Evolutionary conservation across 2,888 invertebrate species (phyloP).

Genomic region (Lucinisca nassula): DNA sequence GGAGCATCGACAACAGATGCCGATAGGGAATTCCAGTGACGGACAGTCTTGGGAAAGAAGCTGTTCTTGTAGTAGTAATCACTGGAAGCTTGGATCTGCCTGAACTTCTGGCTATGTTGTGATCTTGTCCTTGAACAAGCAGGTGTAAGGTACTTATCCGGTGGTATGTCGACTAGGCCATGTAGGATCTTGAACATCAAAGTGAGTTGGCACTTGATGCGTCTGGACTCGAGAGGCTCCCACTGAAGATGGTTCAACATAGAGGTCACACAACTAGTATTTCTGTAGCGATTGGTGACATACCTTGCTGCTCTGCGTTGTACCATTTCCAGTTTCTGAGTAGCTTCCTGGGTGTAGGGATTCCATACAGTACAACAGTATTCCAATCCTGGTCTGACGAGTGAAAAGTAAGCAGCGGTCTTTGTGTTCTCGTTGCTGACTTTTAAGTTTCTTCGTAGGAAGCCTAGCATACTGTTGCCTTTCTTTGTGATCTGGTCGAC

Average conservation of each 20-base stretch:
- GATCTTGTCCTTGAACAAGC: neutral
- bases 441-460: neutral
- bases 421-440: neutral
- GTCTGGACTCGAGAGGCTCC: neutral
- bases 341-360: neutral
- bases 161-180: neutral
- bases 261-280: neutral
- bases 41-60: neutral
- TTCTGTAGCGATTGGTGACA: neutral
- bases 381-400: neutral
- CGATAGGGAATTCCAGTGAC: neutral
- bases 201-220: neutral
- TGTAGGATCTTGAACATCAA: neutral
- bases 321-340: neutral
- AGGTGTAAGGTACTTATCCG: neutral
- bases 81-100: neutral
- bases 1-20: neutral
- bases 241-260: neutral
- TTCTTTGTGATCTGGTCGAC: neutral
- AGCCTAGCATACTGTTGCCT: neutral
- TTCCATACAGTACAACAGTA: constrained; percentile 10
- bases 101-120: neutral
- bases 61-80: neutral
- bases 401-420: neutral
- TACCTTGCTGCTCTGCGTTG: constrained; percentile 13